A percentile compares a stretch with the other conserved stretches of the same genome.
Evolutionary conservation across 2,113 vertebrate genomes (phyloP).

Genomic region (Bagarius yarrelli): DNA sequence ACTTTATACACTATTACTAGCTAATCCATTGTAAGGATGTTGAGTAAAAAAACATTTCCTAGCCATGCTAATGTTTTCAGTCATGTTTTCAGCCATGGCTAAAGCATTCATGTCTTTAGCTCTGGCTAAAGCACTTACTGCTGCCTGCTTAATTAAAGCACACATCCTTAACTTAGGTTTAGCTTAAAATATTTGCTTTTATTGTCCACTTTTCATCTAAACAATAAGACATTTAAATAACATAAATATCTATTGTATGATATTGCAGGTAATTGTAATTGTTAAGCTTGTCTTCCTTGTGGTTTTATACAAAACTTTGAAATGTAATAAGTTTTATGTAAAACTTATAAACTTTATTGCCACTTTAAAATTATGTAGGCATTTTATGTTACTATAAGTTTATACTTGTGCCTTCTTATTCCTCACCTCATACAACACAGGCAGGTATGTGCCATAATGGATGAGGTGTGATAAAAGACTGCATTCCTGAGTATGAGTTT

Average conservation of each 20-base stretch:
- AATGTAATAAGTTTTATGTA: conserved; percentile 49
- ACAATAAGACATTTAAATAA: neutral
- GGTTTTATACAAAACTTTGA: conserved; percentile 32
- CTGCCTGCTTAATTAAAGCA: conserved; percentile 70
- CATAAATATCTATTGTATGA: conserved; percentile 26
- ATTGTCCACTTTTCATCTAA: conserved; percentile 53
- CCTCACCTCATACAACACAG: neutral
- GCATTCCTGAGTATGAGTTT: conserved; percentile 62
- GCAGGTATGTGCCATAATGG: neutral
- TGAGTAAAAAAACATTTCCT: neutral
- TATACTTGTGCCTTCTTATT: neutral
- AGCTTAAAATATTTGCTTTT: conserved; percentile 50
- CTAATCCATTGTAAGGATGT: conserved; percentile 15
- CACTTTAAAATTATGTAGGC: too few relatives aligned
- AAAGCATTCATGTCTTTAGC: conserved; percentile 63
- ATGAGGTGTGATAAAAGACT: conserved; percentile 31
- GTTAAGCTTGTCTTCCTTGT: neutral
- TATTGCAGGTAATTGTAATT: neutral
- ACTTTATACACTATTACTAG: neutral
- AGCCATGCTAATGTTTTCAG: neutral
- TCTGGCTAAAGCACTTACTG: conserved; percentile 66
- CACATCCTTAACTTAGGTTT: conserved; percentile 70
- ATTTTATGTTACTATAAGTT: too few relatives aligned
- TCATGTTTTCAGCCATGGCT: conserved; percentile 69
- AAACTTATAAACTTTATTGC: too few relatives aligned